phyloP scores from a whole-genome alignment of 2,888 invertebrate genomes.

The Caradrina kadenii region DNA sequence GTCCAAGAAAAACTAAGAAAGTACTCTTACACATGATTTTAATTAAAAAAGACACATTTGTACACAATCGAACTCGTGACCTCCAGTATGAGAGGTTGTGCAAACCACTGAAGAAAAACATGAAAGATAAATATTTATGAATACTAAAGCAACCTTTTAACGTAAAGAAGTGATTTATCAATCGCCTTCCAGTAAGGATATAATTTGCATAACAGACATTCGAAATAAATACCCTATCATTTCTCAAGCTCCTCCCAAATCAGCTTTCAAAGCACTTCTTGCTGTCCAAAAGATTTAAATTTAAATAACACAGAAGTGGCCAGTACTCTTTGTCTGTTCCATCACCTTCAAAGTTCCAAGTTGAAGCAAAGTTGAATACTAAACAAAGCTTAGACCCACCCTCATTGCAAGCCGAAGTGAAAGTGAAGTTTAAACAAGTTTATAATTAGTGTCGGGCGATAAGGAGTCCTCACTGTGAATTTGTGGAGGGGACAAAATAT shows the following conservation, averaged over 20 bases:
- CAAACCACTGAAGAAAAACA: too few relatives aligned
- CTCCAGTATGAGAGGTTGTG: too few relatives aligned
- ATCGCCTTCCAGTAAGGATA: conserved; percentile 9
- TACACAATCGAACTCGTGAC: too few relatives aligned
- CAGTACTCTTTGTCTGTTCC: conserved; percentile 47
- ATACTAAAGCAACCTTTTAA: conserved; percentile 19
- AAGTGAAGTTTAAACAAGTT: conserved; percentile 71
- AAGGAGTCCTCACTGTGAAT: conserved; percentile 61
- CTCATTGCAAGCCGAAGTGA: conserved; percentile 61
- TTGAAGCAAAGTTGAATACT: conserved; percentile 65
- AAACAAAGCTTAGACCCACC: conserved; percentile 65
- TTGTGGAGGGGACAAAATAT: conserved; percentile 59
- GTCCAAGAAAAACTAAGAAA: too few relatives aligned
- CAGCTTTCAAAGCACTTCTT: conserved; percentile 48
- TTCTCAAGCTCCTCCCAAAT: conserved; percentile 39
- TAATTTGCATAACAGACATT: conserved; percentile 49
- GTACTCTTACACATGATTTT: too few relatives aligned
- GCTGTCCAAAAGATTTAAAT: conserved; percentile 53
- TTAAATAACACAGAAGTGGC: conserved; percentile 55
- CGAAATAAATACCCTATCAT: conserved; percentile 50
- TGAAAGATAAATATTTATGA: too few relatives aligned
- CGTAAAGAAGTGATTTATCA: conserved; percentile 14
- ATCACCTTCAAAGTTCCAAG: conserved; percentile 57
- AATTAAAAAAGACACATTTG: too few relatives aligned
- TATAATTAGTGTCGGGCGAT: conserved; percentile 71